These are phyloP conservation scores for Balaeniceps rex DNA, from an alignment of 2,113 vertebrate species.

Conservation along the genomic window DNA sequence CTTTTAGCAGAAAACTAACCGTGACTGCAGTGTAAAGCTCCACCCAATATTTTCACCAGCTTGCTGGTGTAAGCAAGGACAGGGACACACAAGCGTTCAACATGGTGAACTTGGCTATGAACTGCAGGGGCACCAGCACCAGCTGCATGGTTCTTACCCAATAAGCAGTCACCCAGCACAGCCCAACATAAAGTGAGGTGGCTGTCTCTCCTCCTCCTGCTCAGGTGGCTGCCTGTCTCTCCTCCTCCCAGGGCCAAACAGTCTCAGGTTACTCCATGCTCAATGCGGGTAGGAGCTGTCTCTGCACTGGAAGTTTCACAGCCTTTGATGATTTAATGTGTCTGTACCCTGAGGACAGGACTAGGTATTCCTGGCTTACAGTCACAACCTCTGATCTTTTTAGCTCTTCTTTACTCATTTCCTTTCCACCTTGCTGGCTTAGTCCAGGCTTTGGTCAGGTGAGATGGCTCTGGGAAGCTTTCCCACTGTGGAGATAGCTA, in stretches of 20 bases:
- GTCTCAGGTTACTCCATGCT: not conserved
- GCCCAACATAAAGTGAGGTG: not conserved
- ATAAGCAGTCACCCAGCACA: not conserved
- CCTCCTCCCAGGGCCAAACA: not conserved
- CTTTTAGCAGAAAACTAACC: not conserved
- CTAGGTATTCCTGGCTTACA: not conserved
- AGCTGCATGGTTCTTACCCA: not conserved
- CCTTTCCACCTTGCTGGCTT: constrained; percentile 3
- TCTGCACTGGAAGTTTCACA: not conserved
- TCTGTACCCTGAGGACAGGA: constrained; percentile 31
- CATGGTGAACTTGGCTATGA: not conserved
- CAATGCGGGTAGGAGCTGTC: not conserved
- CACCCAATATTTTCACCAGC: not conserved
- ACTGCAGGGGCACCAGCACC: not conserved
- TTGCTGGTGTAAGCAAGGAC: not conserved
- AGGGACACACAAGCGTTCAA: not conserved
- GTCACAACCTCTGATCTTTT: not conserved
- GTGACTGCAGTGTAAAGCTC: not conserved
- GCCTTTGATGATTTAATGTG: constrained; percentile 39
- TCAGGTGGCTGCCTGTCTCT: not conserved
- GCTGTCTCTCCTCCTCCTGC: not conserved
- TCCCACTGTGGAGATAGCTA: constrained; percentile 47
- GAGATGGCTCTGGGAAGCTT: constrained; percentile 61
- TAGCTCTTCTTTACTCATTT: not conserved
- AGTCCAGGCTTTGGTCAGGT: constrained; percentile 20